A percentile compares a stretch with the other conserved stretches of the same genome.
Evolutionary conservation across 2,113 vertebrate genomes (phyloP).

Genomic region (Ochotona princeps): DNA sequence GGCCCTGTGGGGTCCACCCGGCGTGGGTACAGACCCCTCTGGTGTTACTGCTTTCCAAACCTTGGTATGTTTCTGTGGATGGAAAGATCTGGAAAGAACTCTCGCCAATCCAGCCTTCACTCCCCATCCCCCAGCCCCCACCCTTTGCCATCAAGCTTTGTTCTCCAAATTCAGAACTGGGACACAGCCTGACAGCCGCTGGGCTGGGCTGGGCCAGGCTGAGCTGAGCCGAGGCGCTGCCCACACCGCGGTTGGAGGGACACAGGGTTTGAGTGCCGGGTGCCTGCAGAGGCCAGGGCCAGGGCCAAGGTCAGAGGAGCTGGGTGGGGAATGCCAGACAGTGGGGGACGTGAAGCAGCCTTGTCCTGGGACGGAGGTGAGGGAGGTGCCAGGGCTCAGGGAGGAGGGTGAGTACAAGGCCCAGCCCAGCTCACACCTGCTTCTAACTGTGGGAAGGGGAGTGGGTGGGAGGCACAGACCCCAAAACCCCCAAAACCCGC

Average conservation of each 20-base stretch:
- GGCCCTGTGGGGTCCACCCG: no score
- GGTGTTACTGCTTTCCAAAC: neutral
- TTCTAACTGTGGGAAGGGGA: neutral
- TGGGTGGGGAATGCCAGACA: neutral
- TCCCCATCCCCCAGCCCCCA: neutral
- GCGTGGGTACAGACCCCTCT: no score
- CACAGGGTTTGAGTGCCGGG: constrained; percentile 55
- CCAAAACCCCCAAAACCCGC: no score
- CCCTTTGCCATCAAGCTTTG: neutral
- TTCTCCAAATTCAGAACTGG: constrained; percentile 66
- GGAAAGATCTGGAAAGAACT: neutral
- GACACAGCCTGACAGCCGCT: constrained; percentile 48
- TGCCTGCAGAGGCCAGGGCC: neutral
- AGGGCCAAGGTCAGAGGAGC: accelerated
- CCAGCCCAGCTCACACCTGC: neutral
- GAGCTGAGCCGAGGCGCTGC: neutral
- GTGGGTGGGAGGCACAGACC: no score
- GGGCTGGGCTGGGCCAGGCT: constrained; percentile 37
- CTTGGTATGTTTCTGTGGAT: neutral
- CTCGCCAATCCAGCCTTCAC: neutral
- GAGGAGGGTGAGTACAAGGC: no score
- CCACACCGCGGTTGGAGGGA: neutral
- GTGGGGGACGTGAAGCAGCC: neutral
- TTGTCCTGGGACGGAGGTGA: no score
- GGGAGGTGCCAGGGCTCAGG: neutral